phyloP scores from a whole-genome alignment of 1,140 invertebrate genomes.

The Sycophaga agraensis region DNA sequence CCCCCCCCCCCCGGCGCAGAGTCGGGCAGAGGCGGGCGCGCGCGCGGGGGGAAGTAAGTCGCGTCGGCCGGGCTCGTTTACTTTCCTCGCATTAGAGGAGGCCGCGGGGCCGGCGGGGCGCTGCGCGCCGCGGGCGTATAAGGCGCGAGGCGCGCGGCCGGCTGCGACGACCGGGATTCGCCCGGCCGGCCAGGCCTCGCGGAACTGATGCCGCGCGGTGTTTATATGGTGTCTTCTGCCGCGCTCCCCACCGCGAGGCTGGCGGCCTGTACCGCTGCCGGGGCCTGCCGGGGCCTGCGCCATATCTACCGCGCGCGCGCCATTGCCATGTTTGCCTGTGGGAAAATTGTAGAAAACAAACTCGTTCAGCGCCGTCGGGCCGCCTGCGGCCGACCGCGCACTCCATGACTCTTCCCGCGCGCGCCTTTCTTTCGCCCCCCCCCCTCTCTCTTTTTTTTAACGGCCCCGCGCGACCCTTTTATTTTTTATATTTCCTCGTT shows the following conservation, averaged over 20 bases:
- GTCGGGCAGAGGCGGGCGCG: too few species aligned
- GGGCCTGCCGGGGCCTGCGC: constrained; percentile 26
- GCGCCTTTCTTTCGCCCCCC: not conserved
- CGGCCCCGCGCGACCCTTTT: constrained; percentile 12
- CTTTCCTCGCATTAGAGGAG: constrained; percentile 47
- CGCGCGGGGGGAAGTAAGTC: not conserved
- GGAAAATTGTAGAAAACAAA: constrained; percentile 57
- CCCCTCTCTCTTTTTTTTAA: constrained; percentile 11
- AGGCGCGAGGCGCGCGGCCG: constrained; percentile 41
- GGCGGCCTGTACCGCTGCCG: constrained; percentile 40
- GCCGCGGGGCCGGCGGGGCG: not conserved
- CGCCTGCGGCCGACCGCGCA: not conserved
- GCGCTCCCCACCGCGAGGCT: constrained; percentile 17
- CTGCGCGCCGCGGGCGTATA: constrained; percentile 46
- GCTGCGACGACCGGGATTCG: constrained; percentile 43
- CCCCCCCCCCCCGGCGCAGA: too few species aligned
- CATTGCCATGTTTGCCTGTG: constrained; percentile 50
- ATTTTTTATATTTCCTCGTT: too few species aligned
- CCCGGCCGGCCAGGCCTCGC: constrained; percentile 47
- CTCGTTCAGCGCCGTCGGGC: constrained; percentile 44
- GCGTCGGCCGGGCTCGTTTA: constrained; percentile 33
- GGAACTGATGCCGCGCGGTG: constrained; percentile 47
- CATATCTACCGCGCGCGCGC: constrained; percentile 39
- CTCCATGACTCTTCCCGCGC: not conserved
- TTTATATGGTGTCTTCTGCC: constrained; percentile 54